These are phyloP conservation scores for Coregonus ussuriensis DNA, from an alignment of 2,797 vertebrate genomes.

Conservation along the genomic window DNA sequence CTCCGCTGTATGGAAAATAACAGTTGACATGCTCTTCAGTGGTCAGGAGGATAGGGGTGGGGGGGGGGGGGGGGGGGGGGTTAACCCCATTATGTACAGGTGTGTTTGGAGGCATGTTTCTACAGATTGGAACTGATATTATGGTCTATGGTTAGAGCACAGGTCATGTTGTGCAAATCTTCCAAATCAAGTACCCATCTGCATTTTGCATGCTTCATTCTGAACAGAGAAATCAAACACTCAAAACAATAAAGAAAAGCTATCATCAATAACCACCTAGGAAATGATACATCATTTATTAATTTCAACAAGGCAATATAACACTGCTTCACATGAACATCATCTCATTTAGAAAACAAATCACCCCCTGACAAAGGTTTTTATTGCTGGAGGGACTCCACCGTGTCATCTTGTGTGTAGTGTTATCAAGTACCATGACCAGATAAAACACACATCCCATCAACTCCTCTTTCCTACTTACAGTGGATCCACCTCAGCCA, in stretches of 20 bases:
- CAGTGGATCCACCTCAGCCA: slow-evolving; percentile 51
- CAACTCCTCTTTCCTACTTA: slow-evolving; percentile 30
- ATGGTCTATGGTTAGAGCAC: slow-evolving; percentile 34
- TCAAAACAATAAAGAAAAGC: slow-evolving; percentile 20
- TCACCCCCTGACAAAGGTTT: slow-evolving; percentile 21
- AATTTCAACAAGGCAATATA: slow-evolving; percentile 57
- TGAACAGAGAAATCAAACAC: slow-evolving; percentile 30
- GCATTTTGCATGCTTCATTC: slow-evolving; percentile 46
- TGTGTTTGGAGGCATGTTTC: too few relatives aligned
- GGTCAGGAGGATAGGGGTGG: too few relatives aligned
- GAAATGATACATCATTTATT: slow-evolving; percentile 44
- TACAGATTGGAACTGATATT: slow-evolving; percentile 20
- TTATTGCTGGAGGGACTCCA: slow-evolving; percentile 24
- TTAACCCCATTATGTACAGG: too few relatives aligned
- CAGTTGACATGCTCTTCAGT: slow-evolving; percentile 6
- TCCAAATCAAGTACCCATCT: slow-evolving; percentile 57
- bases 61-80: too few relatives aligned
- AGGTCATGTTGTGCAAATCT: slow-evolving; percentile 68
- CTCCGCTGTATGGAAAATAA: too few relatives aligned
- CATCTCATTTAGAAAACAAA: slow-evolving; percentile 27
- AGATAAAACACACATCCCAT: slow-evolving; percentile 9
- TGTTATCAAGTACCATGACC: slow-evolving; percentile 17
- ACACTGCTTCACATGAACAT: slow-evolving; percentile 54
- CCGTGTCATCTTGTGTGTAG: not conserved
- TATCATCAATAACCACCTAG: slow-evolving; percentile 42